These are phyloP conservation scores for Trichacis sp. DNA, from an alignment of 2,888 invertebrate species.

Conservation along the genomic window DNA sequence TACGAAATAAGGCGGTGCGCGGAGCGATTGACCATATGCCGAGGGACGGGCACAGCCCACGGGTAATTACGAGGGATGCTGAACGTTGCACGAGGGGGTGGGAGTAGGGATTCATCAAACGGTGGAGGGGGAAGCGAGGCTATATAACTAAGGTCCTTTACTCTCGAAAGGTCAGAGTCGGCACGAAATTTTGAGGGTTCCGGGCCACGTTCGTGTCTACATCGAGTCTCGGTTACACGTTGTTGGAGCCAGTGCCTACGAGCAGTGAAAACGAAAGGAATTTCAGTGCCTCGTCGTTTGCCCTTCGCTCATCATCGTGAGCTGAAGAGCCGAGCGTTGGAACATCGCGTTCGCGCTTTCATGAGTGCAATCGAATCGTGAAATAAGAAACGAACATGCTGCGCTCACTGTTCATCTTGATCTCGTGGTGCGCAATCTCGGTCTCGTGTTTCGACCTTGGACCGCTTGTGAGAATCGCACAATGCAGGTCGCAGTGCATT, in stretches of 20 bases:
- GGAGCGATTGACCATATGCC: conserved; percentile 58
- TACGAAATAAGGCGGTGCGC: conserved; percentile 53
- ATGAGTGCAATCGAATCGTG: too few relatives aligned
- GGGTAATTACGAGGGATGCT: conserved; percentile 67
- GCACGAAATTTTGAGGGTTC: conserved; percentile 52
- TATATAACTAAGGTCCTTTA: conserved; percentile 62
- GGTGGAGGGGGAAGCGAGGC: conserved; percentile 56
- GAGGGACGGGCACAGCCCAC: conserved; percentile 53
- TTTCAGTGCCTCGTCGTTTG: neutral
- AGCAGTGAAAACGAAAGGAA: conserved; percentile 9
- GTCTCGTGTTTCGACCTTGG: conserved; percentile 60
- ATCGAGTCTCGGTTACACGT: conserved; percentile 34
- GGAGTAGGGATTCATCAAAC: conserved; percentile 23
- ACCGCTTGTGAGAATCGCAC: conserved; percentile 60
- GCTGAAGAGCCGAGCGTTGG: conserved; percentile 6
- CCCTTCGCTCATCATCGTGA: neutral
- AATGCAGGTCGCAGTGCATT: conserved; percentile 64
- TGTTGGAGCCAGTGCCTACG: conserved; percentile 2
- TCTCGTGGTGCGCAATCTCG: conserved; percentile 49
- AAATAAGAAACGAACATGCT: too few relatives aligned
- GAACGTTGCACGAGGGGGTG: conserved; percentile 39
- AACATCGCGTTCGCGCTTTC: conserved; percentile 1
- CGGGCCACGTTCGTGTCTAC: conserved; percentile 29
- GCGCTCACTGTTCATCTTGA: conserved; percentile 42
- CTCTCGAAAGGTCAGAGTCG: conserved; percentile 64